Evolutionary conservation across 2,797 vertebrate genomes (phyloP), one percentile per base, ranked within the genome.

Genomic region (Catamblyrhynchus diadema): DNA sequence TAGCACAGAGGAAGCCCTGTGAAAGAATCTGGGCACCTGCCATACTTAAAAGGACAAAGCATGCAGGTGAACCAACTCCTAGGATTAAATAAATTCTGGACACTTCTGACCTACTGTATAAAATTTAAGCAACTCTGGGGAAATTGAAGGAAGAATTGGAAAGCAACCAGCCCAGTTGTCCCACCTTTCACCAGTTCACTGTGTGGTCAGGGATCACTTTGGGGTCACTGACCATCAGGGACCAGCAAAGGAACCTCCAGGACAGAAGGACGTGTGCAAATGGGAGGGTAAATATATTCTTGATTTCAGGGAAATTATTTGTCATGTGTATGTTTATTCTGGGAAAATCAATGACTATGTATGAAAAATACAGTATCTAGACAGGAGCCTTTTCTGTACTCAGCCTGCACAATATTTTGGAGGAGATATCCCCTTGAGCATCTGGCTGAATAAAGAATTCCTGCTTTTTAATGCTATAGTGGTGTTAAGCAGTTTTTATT

Each of bases 221-320:
- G 72, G 28, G 30, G 24, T 47, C 72, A 41, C 17, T 0, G 0
- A 47, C 41, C 64, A 69, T 21, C 33, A 53, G 45, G 23, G 39
- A 85, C 20, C 33, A 70, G 12, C 30, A 70, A 41, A 45, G 56
- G 12, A 14, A 47, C 21, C 24, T 47, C 47, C 56, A 47, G 48
- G 48, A 45, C 56, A 78, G 54, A 47, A 39, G 4, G 25, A 25
- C 0, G 0, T 7, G 7, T 27, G 30, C 18, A 41, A 41, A 86
- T 27, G 33, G 64, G 9, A 70, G 27, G 32, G 30, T 10, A 61
- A 61, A 78, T 32, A 9, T 19, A 14, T 27, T 47, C 4, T 23
- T 41, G 21, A 70, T 70, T 54, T 70, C 30, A 35, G 28, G 65
- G 48, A 62, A 54, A 48, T 48, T 7, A 30, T 77, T 86, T 41